phyloP scores from a whole-genome alignment of 2,797 vertebrate genomes.

The Diplodus sargus region DNA sequence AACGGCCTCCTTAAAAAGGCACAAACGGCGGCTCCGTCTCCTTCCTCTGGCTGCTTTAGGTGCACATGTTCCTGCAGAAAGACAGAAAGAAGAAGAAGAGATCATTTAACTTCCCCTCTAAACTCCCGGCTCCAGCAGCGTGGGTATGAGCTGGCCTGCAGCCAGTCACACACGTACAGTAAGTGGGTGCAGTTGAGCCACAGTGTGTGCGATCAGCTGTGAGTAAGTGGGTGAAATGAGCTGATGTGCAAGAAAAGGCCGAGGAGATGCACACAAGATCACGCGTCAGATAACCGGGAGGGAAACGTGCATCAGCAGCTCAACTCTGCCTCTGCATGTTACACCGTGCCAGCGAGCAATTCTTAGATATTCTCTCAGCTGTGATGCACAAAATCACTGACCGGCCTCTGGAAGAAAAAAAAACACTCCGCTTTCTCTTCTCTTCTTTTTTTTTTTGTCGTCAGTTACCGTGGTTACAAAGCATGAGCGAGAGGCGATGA shows the following conservation, averaged over 20 bases:
- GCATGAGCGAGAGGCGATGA: constrained; percentile 43
- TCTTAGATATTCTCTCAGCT: constrained; percentile 52
- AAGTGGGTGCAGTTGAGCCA: constrained; percentile 64
- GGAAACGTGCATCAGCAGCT: constrained; percentile 45
- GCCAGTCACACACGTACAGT: constrained; percentile 63
- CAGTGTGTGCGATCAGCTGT: constrained; percentile 64
- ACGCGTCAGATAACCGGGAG: constrained; percentile 55
- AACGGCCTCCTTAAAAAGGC: neutral
- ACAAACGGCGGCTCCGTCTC: constrained; percentile 22
- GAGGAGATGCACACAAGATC: constrained; percentile 54
- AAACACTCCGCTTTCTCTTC: neutral
- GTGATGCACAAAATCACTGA: constrained; percentile 43
- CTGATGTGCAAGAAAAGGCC: constrained; percentile 52
- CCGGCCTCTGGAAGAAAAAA: constrained; percentile 31
- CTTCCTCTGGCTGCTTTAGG: constrained; percentile 36
- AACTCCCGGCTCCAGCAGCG: constrained; percentile 50
- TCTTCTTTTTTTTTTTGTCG: neutral
- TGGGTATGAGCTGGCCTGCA: constrained; percentile 61
- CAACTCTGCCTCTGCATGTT: constrained; percentile 48
- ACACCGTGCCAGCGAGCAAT: constrained; percentile 31
- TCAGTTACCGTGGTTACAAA: constrained; percentile 75
- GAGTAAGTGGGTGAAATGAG: constrained; percentile 71
- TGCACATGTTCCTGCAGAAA: constrained; percentile 57
- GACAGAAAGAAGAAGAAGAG: constrained; percentile 46
- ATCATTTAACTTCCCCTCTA: constrained; percentile 62